Conservation (phyloP, 2,888 invertebrate species). For the Conus canariensis region DNA sequence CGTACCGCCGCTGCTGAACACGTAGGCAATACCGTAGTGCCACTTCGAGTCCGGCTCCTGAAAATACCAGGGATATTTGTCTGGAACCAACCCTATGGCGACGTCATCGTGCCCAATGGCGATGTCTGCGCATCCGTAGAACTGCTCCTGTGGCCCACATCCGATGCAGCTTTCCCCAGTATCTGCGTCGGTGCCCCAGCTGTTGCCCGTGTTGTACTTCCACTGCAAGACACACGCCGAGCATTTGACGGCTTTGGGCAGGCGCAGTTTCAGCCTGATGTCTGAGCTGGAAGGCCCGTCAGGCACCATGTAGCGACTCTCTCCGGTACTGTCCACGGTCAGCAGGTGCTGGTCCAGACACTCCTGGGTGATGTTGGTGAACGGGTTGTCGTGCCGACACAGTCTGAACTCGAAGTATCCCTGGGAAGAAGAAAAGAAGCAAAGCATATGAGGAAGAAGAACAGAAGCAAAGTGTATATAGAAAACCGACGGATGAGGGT, state of each 20-base stretch:
- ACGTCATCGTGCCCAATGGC: constrained; percentile 65
- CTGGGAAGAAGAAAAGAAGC: constrained; percentile 43
- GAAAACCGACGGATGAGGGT: neutral
- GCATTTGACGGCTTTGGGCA: constrained; percentile 63
- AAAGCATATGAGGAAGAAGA: neutral
- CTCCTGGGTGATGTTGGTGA: constrained; percentile 65
- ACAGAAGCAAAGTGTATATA: neutral
- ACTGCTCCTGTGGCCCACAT: constrained; percentile 71
- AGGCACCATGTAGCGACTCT: constrained; percentile 56
- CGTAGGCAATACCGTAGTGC: constrained; percentile 46
- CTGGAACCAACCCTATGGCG: neutral
- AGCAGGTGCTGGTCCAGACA: constrained; percentile 70
- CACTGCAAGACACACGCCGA: constrained; percentile 69
- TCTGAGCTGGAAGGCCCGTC: constrained; percentile 48
- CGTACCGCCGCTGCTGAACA: constrained; percentile 26
- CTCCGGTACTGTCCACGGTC: constrained; percentile 52
- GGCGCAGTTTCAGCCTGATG: constrained; percentile 56
- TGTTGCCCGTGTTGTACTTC: constrained; percentile 72
- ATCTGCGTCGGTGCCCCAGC: constrained; percentile 65
- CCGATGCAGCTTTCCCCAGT: constrained; percentile 64
- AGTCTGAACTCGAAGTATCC: constrained; percentile 74
- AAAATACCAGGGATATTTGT: constrained; percentile 48
- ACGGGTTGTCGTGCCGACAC: constrained; percentile 62
- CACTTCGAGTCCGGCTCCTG: constrained; percentile 45
- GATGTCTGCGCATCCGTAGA: constrained; percentile 71